These are phyloP conservation scores for Anorthoa munda DNA, from an alignment of 2,888 invertebrate genomes.

Conservation along the genomic window DNA sequence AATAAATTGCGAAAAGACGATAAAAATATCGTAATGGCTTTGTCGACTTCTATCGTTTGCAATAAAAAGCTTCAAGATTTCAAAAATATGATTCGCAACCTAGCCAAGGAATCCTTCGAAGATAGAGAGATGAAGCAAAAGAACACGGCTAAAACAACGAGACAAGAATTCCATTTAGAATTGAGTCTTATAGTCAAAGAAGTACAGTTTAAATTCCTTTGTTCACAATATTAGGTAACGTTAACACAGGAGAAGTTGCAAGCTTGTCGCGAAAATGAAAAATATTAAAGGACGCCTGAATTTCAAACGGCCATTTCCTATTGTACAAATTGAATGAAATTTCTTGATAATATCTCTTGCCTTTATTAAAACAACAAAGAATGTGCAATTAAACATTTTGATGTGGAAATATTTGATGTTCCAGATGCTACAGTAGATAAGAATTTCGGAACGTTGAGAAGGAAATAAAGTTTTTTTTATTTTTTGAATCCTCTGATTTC, in stretches of 20 bases:
- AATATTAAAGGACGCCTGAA: constrained; percentile 62
- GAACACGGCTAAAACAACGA: constrained; percentile 40
- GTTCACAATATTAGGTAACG: constrained; percentile 13
- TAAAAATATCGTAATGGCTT: constrained; percentile 61
- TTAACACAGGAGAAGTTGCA: constrained; percentile 44
- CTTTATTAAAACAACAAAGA: constrained; percentile 62
- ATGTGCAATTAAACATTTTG: constrained; percentile 57
- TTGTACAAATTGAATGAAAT: constrained; percentile 67
- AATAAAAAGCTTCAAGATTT: constrained; percentile 63
- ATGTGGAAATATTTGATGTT: constrained; percentile 44
- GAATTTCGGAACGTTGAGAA: neutral
- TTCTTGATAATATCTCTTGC: constrained; percentile 58
- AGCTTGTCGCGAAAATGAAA: constrained; percentile 55
- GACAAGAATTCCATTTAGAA: constrained; percentile 14
- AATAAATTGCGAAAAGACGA: constrained; percentile 57
- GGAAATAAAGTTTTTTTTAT: too few species aligned
- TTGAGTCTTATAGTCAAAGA: constrained; percentile 16
- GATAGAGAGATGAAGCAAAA: constrained; percentile 31
- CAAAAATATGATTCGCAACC: constrained; percentile 58
- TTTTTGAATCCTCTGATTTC: too few species aligned
- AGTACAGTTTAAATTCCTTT: constrained; percentile 48
- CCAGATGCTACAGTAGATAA: constrained; percentile 7
- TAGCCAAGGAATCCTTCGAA: constrained; percentile 44
- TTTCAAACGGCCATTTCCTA: constrained; percentile 59
- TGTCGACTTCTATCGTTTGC: constrained; percentile 60